Base-by-base conservation (phyloP, 2,113 vertebrate species). In the Fregetta grallaria region DNA sequence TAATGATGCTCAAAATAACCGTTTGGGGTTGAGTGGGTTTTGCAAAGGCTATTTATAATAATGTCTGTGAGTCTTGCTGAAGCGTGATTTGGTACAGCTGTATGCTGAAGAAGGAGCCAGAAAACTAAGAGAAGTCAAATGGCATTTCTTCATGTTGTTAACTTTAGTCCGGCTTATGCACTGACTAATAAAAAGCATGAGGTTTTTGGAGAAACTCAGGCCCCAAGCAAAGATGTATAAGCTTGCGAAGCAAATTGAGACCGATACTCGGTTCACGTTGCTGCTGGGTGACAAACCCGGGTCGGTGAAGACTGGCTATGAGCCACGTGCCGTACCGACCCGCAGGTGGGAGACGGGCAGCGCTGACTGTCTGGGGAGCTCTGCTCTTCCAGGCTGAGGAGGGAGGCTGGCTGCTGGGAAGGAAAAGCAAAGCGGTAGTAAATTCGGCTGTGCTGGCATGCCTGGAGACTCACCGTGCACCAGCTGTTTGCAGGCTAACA, bases 11-110 rank as follows among this genome's bases (percentile, higher is more conserved):
- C 6, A 16, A 38, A 90, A 66, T 53, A 66, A 26, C 0, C 0
- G 29, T 80, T 90, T 92, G 78, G 61, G 38, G 8, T 27, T 66
- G 78, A 88, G 55, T 80, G n/a, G 3, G 3, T 94, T 96, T 88
- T 52, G 7, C 53, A 6, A 38, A 26, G 72, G 15, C 56, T 52
- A 8, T 74, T 76, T 63, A 11, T 82, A 55, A 58, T 58, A 27
- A 56, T 5, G 17, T 32, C 42, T 59, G 19, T 44, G 59, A 80
- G 52, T 53, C 40, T 61, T 55, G 34, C n/a, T 47, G 44, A 42
- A 74, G 76, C 7, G 2, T 86, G 78, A 88, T 86, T 86, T 3
- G 3, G 42, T 75, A 32, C 30, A 86, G 71, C 81, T 86, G 36
- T 49, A 14, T 45, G 38, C 67, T 80, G 56, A 58, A 32, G 45